phyloP scores from a whole-genome alignment of 2,888 invertebrate species.

The Stegophylla sp. region DNA sequence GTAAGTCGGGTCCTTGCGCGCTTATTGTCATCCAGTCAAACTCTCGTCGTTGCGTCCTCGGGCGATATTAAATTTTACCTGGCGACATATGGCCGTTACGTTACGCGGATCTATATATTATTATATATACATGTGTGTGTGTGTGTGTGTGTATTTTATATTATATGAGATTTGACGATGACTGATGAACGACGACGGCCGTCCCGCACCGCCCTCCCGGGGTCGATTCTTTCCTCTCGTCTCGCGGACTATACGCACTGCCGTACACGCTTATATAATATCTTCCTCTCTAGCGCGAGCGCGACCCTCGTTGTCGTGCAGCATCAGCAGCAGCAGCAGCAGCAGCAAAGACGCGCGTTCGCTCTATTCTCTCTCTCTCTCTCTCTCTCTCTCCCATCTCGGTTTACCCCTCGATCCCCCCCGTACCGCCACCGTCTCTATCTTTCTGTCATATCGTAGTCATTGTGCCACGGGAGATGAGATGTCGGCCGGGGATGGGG shows the following conservation, averaged over 20 bases:
- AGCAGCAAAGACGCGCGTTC: too few relatives aligned
- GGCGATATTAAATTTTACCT: conserved; percentile 61
- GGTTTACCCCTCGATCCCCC: neutral
- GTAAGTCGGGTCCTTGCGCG: conserved; percentile 7
- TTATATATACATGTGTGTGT: conserved; percentile 16
- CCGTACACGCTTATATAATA: neutral
- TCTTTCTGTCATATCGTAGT: neutral
- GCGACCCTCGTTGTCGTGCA: neutral
- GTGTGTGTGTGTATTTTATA: neutral
- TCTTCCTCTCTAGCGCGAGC: neutral
- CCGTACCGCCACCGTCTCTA: neutral
- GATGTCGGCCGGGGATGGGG: neutral
- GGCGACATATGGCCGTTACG: conserved; percentile 60
- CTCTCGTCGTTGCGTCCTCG: conserved; percentile 48
- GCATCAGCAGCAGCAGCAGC: too few relatives aligned
- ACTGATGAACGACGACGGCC: conserved; percentile 58
- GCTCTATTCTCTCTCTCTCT: too few relatives aligned
- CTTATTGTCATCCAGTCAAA: conserved; percentile 59
- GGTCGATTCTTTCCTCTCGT: conserved; percentile 27
- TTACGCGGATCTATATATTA: neutral
- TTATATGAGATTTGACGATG: conserved; percentile 60
- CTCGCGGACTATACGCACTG: neutral
- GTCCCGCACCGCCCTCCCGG: conserved; percentile 17
- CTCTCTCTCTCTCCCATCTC: neutral
- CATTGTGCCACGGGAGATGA: neutral